Evolutionary conservation across 2,888 invertebrate genomes (phyloP).

Genomic region (Limnephilus auricula): DNA sequence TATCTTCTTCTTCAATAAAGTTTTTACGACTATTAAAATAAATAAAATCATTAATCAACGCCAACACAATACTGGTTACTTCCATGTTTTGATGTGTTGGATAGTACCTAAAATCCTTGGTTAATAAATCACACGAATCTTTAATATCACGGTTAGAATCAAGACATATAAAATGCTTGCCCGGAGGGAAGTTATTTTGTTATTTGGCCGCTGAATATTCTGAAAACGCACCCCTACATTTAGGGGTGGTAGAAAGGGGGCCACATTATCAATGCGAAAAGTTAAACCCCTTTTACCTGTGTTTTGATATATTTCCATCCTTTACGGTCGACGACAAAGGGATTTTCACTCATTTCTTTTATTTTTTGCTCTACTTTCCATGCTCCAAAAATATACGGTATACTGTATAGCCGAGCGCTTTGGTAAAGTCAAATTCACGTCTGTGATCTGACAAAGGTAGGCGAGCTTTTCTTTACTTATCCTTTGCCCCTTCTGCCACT

Average conservation of each 20-base stretch:
- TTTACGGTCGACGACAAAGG: constrained; percentile 35
- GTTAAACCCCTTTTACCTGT: constrained; percentile 43
- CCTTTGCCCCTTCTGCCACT: constrained; percentile 18
- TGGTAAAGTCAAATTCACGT: neutral
- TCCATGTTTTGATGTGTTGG: neutral
- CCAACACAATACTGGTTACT: neutral
- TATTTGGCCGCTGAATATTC: neutral
- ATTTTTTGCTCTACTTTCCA: neutral
- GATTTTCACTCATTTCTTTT: constrained; percentile 33
- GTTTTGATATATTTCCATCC: constrained; percentile 47
- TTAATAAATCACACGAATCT: neutral
- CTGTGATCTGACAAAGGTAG: constrained; percentile 2
- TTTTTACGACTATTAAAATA: too few species aligned
- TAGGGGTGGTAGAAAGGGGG: neutral
- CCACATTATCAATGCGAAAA: constrained; percentile 42
- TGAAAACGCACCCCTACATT: constrained; percentile 1
- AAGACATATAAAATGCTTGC: neutral
- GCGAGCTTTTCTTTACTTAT: neutral
- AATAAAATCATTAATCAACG: too few species aligned
- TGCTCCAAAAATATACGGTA: neutral
- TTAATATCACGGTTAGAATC: neutral
- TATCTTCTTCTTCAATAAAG: too few species aligned
- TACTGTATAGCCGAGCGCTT: neutral
- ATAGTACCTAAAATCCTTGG: neutral
- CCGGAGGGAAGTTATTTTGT: neutral